A percentile compares a stretch with the other conserved stretches of the same genome.
Evolutionary conservation across 2,113 vertebrate species (phyloP).

Genomic region (Dasyprocta punctata): DNA sequence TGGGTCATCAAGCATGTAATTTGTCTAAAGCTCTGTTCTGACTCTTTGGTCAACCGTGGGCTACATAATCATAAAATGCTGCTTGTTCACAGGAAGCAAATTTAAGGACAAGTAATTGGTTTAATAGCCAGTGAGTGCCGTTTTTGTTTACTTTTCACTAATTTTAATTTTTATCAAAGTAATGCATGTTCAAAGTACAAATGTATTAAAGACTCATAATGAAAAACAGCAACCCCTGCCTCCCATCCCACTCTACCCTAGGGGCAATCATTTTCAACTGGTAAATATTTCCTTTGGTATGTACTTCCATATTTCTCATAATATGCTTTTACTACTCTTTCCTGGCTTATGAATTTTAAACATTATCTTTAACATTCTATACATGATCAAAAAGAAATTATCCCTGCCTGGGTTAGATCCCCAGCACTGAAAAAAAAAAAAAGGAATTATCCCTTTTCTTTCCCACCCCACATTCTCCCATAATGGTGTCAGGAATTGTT

Average conservation of each 20-base stretch:
- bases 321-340: conserved; percentile 42
- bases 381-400: not conserved
- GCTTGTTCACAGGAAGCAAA: conserved; percentile 15
- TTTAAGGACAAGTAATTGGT: conserved; percentile 39
- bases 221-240: conserved; percentile 5
- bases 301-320: conserved; percentile 40
- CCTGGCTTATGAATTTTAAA: conserved; percentile 44
- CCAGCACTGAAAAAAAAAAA: not conserved
- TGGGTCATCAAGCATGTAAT: not conserved
- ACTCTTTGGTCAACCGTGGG: not conserved
- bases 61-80: conserved; percentile 17
- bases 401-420: not conserved
- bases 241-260: not conserved
- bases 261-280: conserved; percentile 43
- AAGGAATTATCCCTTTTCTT: not conserved
- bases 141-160: conserved; percentile 54
- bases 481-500: not conserved
- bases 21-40: conserved; percentile 7
- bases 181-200: conserved; percentile 30
- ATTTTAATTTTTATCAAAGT: conserved; percentile 52
- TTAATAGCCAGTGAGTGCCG: not conserved
- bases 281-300: conserved; percentile 51
- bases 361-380: conserved; percentile 41
- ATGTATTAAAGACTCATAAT: conserved; percentile 42
- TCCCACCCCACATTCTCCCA: not conserved